Base-by-base conservation (phyloP, 2,888 invertebrate genomes). In the Zele albiditarsus region DNA sequence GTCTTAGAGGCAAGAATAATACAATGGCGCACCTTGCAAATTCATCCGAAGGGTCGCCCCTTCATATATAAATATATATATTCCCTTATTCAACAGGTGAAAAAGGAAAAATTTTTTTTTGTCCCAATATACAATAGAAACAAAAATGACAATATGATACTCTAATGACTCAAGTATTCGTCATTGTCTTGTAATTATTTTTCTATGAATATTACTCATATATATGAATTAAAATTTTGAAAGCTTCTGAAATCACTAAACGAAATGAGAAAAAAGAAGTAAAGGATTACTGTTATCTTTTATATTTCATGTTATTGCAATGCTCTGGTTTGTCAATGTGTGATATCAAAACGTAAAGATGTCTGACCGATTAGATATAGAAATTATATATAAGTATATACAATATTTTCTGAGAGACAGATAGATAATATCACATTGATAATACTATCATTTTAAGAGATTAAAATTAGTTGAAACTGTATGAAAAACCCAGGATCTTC, bases 21-120 rank as follows among this genome's bases (percentile, higher is more conserved):
- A 80, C 74, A 79, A 80, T 78, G 75, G 78, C 65, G 75, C 80
- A 80, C 80, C 80, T 80, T 80, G 80, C 80, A 68, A 79, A 79
- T 80, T 76, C 53, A 73, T 58, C 67, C 62, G 27, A 38, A 60
- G 73, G 69, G 70, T 60, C n/a, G 38, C 49, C 62, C 62, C 60
- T 69, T 38, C 31, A 33, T 66, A 33, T 58, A 38, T 70, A 63
- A 38, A 12, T 12, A 12, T 46, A 62, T 72, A 31, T 57, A 58
- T 60, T 72, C 68, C 67, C 33, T 67, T 66, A 28, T 60, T 65
- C 66, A 72, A 78, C 80, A 79, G 79, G 80, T 80, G 77, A 78
- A 77, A 38, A 71, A 77, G 77, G 78, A 78, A 78, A 72, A 75
- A 68, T 75, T 77, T 71, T 77, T 27, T 38, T 14, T 38, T 8